These are phyloP conservation scores for Trachymyrmex septentrionalis DNA, from an alignment of 1,140 invertebrate genomes.

Conservation along the genomic window DNA sequence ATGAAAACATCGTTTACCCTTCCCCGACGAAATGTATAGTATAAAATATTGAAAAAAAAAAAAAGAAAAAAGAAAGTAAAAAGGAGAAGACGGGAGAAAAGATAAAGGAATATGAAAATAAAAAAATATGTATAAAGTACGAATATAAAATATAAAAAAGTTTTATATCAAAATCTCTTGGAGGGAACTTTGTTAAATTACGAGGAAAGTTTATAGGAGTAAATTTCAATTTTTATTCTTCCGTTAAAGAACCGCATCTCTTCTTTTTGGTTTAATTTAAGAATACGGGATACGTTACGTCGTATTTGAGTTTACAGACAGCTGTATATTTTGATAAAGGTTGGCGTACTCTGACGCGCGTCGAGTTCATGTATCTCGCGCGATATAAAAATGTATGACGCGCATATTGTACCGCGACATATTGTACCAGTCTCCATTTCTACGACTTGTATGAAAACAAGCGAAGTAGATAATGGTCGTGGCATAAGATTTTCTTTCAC, in stretches of 20 bases:
- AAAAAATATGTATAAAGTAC: background rate
- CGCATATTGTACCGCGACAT: conserved; percentile 11
- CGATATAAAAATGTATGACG: conserved; percentile 41
- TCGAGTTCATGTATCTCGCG: conserved; percentile 17
- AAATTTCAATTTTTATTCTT: conserved; percentile 43
- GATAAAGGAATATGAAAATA: background rate
- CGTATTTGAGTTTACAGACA: conserved; percentile 22
- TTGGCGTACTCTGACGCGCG: background rate
- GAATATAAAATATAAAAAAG: conserved; percentile 3
- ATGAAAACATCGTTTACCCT: conserved; percentile 12
- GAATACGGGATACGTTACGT: background rate
- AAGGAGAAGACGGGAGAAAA: background rate
- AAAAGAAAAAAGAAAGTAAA: background rate
- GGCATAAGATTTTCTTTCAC: conserved; percentile 46
- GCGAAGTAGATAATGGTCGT: conserved; percentile 37
- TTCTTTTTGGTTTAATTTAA: conserved; percentile 24
- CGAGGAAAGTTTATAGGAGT: conserved; percentile 3
- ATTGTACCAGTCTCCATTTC: conserved; percentile 28
- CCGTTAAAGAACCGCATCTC: background rate
- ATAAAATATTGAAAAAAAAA: too few species aligned
- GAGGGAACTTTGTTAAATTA: conserved; percentile 6
- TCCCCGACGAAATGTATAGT: background rate
- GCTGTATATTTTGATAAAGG: conserved; percentile 49
- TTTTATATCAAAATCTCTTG: background rate
- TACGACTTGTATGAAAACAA: conserved; percentile 27